Evolutionary conservation across 1,140 invertebrate species (phyloP).

Genomic region (Campodea augens): DNA sequence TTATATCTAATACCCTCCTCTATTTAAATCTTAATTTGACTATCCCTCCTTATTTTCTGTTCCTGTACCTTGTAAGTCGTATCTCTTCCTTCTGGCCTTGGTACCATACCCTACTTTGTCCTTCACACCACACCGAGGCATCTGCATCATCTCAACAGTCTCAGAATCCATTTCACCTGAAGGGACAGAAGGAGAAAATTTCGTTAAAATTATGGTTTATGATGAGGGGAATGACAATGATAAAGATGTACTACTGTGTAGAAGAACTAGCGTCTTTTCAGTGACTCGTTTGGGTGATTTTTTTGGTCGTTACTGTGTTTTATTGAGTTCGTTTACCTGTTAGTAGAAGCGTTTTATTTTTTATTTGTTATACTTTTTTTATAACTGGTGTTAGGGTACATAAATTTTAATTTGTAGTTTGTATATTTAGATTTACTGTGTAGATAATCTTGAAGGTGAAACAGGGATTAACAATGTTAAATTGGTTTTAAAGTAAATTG

Average conservation of each 20-base stretch:
- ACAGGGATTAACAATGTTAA: no score
- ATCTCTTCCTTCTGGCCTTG: constrained; percentile 56
- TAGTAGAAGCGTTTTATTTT: no score
- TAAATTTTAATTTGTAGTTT: no score
- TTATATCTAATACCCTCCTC: no score
- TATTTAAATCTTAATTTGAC: no score
- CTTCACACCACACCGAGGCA: constrained; percentile 66
- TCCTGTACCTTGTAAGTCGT: constrained; percentile 72
- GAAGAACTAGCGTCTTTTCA: not conserved
- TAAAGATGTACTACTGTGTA: constrained; percentile 3
- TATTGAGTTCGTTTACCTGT: no score
- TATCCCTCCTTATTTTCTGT: no score
- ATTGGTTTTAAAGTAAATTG: no score
- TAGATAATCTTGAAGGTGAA: no score
- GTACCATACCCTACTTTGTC: constrained; percentile 62
- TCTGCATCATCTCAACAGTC: constrained; percentile 51
- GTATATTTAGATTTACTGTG: no score
- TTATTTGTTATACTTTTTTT: no score
- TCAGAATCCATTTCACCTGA: constrained; percentile 54
- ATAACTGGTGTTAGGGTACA: no score
- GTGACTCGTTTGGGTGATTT: not conserved
- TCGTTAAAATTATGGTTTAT: constrained; percentile 2
- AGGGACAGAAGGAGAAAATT: constrained; percentile 18
- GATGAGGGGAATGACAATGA: constrained; percentile 3
- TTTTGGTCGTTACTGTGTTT: constrained; percentile 2